Conservation (phyloP, 2,797 vertebrate genomes). For the Epinephelus malabaricus region DNA sequence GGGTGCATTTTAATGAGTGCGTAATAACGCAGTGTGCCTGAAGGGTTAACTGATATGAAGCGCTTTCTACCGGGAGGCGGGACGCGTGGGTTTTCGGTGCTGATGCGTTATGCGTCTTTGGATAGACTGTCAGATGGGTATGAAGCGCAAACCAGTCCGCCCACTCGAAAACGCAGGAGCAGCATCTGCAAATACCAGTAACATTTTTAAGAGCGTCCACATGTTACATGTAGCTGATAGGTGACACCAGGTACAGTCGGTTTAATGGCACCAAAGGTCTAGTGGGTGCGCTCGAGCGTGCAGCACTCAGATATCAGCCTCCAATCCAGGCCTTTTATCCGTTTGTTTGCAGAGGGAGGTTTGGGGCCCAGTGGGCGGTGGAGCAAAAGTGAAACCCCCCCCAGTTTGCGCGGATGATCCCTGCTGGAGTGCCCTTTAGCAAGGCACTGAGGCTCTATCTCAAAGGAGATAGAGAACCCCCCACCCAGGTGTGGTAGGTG, state of each 20-base stretch:
- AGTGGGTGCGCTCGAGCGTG: constrained; percentile 67
- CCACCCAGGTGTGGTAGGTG: neutral
- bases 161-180: constrained; percentile 73
- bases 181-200: constrained; percentile 64
- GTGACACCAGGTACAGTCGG: constrained; percentile 32
- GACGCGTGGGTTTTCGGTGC: constrained; percentile 82
- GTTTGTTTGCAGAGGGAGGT: constrained; percentile 45
- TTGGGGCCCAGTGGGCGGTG: constrained; percentile 35
- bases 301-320: constrained; percentile 38
- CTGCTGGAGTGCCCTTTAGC: constrained; percentile 16
- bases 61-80: constrained; percentile 79
- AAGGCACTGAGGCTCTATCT: neutral
- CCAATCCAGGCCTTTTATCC: constrained; percentile 36
- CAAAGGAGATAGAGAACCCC: no score
- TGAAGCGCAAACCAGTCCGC: constrained; percentile 73
- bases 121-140: constrained; percentile 77
- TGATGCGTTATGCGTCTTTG: constrained; percentile 83
- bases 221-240: constrained; percentile 61
- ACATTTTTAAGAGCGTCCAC: constrained; percentile 52
- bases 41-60: constrained; percentile 83
- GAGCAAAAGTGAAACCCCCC: constrained; percentile 19
- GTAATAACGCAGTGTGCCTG: constrained; percentile 74
- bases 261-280: constrained; percentile 80
- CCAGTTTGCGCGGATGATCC: constrained; percentile 1
- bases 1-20: constrained; percentile 73